Evolutionary conservation across 2,888 invertebrate genomes (phyloP), one percentile per base, ranked within the genome.

Genomic region (Oscheius sp.): DNA sequence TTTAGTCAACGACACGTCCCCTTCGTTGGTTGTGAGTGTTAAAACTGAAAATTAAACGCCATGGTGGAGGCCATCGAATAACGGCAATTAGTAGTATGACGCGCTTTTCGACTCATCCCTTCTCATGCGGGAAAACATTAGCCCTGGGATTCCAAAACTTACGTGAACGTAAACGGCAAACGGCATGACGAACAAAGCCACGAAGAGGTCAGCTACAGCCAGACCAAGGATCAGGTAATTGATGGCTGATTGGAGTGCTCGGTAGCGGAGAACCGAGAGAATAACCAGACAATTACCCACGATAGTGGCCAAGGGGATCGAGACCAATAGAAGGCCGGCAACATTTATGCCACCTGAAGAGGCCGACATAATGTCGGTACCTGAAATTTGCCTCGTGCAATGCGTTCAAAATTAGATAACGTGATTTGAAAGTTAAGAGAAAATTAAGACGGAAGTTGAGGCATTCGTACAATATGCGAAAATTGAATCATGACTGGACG

Each of bases 151-250:
- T 17, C 15, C 25, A 42, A 45, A 64, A 77, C 84, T 80, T 72
- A 85, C 85, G 71, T 85, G 81, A 25, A 84, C 81, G 70, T 85
- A 85, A 33, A 85, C 84, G 39, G 85, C 85, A 65, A 81, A 86
- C 37, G 85, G 85, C 85, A 85, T 85, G 33, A 85, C 85, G 64
- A 82, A 83, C 42, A 84, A 71, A 23, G 85, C 85, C 15, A 85
- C 85, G 29, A 85, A 71, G 52, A 85, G 75, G 70, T 85, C 85
- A 12, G 85, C 85, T 8, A 85, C 84, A 6, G 85, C 85, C n/a
- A 85, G 71, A 10, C 95, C 96, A 87, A 97, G 96, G 88, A 98
- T 98, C 90, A 98, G 96, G 90, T 96, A 98, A 90, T 98, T 98
- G 79, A 98, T 98, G 85, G 94, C 96, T 45, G 95, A 94, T 88